Percentiles rank a stretch among this genome's conserved stretches.
Conservation (phyloP, 2,888 invertebrate genomes). For the Chloroclystis v-ata region DNA sequence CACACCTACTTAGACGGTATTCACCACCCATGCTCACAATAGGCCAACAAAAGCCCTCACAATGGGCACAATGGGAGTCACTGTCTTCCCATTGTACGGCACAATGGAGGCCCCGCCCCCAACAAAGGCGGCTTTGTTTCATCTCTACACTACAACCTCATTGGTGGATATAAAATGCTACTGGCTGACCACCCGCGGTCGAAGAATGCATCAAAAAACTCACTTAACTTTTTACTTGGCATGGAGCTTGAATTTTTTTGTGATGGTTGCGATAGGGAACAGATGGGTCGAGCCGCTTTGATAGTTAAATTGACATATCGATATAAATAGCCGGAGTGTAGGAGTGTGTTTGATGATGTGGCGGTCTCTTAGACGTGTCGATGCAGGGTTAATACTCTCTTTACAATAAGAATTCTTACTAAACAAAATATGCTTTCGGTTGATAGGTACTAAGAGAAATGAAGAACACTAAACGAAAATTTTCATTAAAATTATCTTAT, state of each 20-base stretch:
- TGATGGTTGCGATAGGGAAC: conserved; percentile 21
- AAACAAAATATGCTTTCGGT: too few species aligned
- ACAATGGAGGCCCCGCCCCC: conserved; percentile 66
- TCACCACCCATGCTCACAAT: conserved; percentile 39
- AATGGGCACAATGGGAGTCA: conserved; percentile 63
- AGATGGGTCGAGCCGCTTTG: conserved; percentile 53
- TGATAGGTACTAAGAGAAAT: too few species aligned
- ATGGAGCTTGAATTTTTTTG: conserved; percentile 23
- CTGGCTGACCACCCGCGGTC: conserved; percentile 48
- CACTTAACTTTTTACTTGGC: conserved; percentile 30
- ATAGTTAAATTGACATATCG: conserved; percentile 62
- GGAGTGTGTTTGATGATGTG: conserved; percentile 3
- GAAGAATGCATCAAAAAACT: conserved; percentile 29
- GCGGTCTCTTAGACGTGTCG: neutral
- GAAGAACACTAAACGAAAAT: too few species aligned
- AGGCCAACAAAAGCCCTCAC: conserved; percentile 45
- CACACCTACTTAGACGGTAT: conserved; percentile 33
- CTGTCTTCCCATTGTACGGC: conserved; percentile 72
- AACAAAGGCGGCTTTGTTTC: conserved; percentile 70
- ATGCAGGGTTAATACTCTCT: neutral
- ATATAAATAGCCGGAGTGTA: conserved; percentile 18
- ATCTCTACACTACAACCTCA: conserved; percentile 47
- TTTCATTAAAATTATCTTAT: too few species aligned
- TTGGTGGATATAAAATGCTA: conserved; percentile 48
- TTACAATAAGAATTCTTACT: too few species aligned